Conservation (phyloP, 2,113 vertebrate genomes). For the Reinhardtius hippoglossoides region DNA sequence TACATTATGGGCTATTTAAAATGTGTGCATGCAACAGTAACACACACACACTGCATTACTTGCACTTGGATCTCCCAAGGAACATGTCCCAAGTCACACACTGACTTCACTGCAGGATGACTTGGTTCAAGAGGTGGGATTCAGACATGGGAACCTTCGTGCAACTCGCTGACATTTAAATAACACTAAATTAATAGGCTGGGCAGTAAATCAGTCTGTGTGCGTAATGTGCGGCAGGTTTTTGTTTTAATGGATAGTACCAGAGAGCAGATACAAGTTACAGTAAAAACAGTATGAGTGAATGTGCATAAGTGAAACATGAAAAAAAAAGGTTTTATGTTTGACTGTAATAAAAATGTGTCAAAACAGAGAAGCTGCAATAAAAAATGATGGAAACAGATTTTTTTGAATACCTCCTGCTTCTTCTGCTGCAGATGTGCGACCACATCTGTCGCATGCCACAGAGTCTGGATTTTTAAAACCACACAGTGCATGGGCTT, state of each 20-base stretch:
- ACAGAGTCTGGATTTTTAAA: background rate
- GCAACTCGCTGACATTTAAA: background rate
- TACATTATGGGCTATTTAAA: background rate
- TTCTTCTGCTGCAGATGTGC: background rate
- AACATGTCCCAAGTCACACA: background rate
- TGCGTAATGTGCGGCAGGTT: background rate
- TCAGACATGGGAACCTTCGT: background rate
- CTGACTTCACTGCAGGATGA: background rate
- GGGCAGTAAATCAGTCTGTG: background rate
- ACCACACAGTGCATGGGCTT: background rate
- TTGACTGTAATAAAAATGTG: background rate
- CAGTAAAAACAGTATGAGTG: background rate
- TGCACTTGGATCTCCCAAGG: background rate
- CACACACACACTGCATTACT: background rate
- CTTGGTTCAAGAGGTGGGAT: background rate
- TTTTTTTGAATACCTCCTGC: background rate
- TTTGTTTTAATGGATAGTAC: background rate
- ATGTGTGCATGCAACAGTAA: background rate
- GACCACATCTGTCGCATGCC: background rate
- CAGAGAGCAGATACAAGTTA: background rate
- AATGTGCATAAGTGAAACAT: background rate
- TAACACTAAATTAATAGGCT: background rate
- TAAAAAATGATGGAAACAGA: background rate
- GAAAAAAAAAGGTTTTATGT: background rate
- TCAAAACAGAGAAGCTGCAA: background rate